Evolutionary conservation across 2,797 vertebrate species (phyloP).

Genomic region (Typhlichthys eigenmanni): DNA sequence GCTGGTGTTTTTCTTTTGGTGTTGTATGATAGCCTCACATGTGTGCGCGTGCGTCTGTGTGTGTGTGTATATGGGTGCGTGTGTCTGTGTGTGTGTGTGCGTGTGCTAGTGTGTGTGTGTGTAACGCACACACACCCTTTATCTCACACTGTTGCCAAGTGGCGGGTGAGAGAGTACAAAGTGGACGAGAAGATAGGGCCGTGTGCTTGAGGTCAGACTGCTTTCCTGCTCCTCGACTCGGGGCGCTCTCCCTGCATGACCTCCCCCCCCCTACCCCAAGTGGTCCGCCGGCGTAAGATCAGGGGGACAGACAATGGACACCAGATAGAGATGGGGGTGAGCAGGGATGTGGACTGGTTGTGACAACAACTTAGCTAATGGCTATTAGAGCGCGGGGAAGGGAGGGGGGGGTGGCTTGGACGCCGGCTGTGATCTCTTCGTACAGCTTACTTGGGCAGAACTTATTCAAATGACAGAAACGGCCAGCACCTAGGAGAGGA

Average conservation of each 20-base stretch:
- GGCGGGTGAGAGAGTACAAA: conserved; percentile 52
- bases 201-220: conserved; percentile 72
- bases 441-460: conserved; percentile 60
- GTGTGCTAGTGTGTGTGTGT: too few relatives aligned
- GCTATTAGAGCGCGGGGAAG: conserved; percentile 63
- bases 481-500: conserved; percentile 76
- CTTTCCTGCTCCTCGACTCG: conserved; percentile 33
- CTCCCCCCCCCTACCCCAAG: conserved; percentile 43
- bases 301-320: conserved; percentile 14
- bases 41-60: too few relatives aligned
- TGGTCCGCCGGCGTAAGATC: conserved; percentile 39
- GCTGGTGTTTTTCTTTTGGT: too few relatives aligned
- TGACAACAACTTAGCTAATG: conserved; percentile 67
- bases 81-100: too few relatives aligned
- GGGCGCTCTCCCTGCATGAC: conserved; percentile 28
- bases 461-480: conserved; percentile 83
- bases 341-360: conserved; percentile 45
- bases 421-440: conserved; percentile 69
- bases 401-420: conserved; percentile 50
- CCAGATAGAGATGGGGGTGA: conserved; percentile 48
- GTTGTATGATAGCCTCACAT: too few relatives aligned
- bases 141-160: conserved; percentile 43
- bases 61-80: conserved; percentile 6
- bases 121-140: conserved; percentile 3
- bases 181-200: conserved; percentile 45